Conservation (phyloP, 2,113 vertebrate genomes). For the Stictonetta naevosa region DNA sequence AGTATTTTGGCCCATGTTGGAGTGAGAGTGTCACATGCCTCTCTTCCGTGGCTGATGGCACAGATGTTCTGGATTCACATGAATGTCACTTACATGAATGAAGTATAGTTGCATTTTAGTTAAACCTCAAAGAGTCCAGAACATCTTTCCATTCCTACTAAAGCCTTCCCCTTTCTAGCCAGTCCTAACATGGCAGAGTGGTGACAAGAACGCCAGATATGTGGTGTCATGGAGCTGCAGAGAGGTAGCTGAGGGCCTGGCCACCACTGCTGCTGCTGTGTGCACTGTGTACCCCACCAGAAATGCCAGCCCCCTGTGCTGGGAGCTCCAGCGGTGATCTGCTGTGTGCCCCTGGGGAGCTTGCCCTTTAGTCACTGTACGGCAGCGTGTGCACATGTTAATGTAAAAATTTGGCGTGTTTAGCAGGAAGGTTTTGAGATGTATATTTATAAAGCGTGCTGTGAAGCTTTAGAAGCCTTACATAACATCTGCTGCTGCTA, state of each 20-base stretch:
- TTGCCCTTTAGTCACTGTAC: background rate
- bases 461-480: background rate
- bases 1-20: background rate
- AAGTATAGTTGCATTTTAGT: background rate
- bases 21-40: background rate
- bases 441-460: background rate
- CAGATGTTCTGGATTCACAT: background rate
- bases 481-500: background rate
- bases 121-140: background rate
- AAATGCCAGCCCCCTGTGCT: too few species aligned
- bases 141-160: background rate
- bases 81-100: background rate
- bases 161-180: background rate
- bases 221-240: background rate
- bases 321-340: background rate
- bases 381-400: rapidly evolving
- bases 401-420: background rate
- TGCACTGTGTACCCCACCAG: too few species aligned
- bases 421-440: background rate
- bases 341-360: background rate
- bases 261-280: too few species aligned
- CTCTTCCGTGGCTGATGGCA: background rate
- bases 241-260: background rate
- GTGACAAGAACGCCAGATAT: background rate
- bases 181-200: background rate